Conservation (phyloP, 2,888 invertebrate genomes). For the Thysanoteuthis rhombus region DNA sequence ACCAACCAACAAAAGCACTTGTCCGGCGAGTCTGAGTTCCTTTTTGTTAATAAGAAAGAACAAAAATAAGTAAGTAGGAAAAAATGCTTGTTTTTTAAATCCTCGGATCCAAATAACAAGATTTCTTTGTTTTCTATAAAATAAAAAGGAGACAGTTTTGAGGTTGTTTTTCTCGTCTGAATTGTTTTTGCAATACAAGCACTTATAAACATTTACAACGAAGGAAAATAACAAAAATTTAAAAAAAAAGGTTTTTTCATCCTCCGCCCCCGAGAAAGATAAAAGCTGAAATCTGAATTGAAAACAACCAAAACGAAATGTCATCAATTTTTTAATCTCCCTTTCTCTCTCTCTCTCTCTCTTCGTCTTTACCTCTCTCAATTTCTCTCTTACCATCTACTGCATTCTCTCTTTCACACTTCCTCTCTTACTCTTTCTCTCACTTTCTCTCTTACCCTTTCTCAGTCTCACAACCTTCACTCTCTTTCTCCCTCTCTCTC, state of each 20-base stretch:
- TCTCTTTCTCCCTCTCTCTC: neutral
- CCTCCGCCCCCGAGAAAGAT: too few species aligned
- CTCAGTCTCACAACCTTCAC: too few species aligned
- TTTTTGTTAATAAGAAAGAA: neutral
- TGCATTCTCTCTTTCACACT: too few species aligned
- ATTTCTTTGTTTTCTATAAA: neutral
- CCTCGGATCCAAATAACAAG: neutral
- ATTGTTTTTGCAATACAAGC: neutral
- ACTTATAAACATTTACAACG: neutral
- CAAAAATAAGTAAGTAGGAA: neutral
- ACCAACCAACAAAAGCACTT: neutral
- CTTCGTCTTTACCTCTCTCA: too few species aligned
- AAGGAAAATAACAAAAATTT: neutral
- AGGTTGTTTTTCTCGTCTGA: neutral
- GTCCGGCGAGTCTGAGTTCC: neutral
- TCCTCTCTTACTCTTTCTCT: neutral
- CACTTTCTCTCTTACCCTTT: neutral
- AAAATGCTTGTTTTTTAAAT: neutral
- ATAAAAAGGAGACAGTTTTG: neutral
- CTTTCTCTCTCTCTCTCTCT: neutral
- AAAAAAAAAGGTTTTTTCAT: too few species aligned
- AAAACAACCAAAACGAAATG: too few species aligned
- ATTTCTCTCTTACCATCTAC: too few species aligned
- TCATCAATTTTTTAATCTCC: too few species aligned
- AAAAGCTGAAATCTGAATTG: too few species aligned